Evolutionary conservation across 2,888 invertebrate species (phyloP), one percentile per base, ranked within the genome.

Genomic region (Cheilosia pagana): DNA sequence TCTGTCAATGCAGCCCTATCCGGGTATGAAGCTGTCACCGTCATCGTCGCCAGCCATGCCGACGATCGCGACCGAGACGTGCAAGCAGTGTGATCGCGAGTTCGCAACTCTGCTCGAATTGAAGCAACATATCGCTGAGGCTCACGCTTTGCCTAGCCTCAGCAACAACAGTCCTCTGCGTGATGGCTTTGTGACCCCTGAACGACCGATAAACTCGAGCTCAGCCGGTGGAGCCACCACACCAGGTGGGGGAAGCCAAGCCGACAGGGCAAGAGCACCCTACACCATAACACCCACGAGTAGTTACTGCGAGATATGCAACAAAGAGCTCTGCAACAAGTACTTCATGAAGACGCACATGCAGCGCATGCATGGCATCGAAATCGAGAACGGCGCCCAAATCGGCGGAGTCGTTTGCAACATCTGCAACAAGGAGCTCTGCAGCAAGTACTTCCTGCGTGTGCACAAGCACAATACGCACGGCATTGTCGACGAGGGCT

Each of bases 261-360:
- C 60, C n/a, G 88, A 89, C 78, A 21, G 86, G 3, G 72, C 88
- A 25, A 92, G 94, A 50, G 92, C 94, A 23, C 94, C 95, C 0
- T 93, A 94, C 88, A 94, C 94, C 43, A 89, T 91, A 0, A 94
- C 95, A 0, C 95, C 95, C 0, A 95, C 96, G 1, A 96, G 96
- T 85, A 97, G 97, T 89, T 98, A 98, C 91, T 99, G 99, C 91
- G 98, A 98, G 91, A 98, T 99, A 87, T 99, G 99, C 92, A 98
- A 99, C 93, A 99, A 99, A 92, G 98, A 99, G 92, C 93, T 99
- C 88, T 99, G 99, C 93, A 99, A 99, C 93, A 99, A 99, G 92
- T 99, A 99, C 92, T 99, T 99, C 92, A 97, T 99, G 96, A 98
- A 99, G 91, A 99, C 99, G 1, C 99, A 99, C 93, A 99, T 99